Evolutionary conservation across 2,888 invertebrate genomes (phyloP).

Genomic region (Tinea semifulvella): DNA sequence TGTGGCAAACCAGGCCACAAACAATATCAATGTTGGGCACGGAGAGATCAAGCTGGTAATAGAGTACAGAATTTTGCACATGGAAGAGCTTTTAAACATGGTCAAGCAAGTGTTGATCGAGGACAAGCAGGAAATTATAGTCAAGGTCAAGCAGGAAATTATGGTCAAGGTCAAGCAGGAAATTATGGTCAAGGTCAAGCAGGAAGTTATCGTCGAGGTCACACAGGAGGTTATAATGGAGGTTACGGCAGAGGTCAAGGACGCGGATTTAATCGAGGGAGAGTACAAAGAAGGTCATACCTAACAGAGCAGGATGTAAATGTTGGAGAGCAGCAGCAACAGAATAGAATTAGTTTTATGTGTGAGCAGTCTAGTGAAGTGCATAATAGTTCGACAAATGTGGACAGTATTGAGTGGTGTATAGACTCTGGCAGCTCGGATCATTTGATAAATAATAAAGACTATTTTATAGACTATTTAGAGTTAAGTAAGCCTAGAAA

Average conservation of each 20-base stretch:
- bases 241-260: not conserved
- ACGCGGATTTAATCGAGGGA: constrained; percentile 18
- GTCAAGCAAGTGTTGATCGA: not conserved
- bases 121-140: not conserved
- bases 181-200: not conserved
- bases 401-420: not conserved
- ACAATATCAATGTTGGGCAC: too few relatives aligned
- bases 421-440: constrained; percentile 16
- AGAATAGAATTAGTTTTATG: too few relatives aligned
- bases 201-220: not conserved
- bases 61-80: not conserved
- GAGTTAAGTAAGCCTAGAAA: constrained; percentile 4
- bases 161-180: not conserved
- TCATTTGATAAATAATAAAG: constrained; percentile 15
- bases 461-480: constrained; percentile 10
- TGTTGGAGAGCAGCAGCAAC: too few relatives aligned
- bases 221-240: not conserved
- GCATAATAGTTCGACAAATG: too few relatives aligned
- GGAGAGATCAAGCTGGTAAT: not conserved
- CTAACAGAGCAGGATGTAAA: not conserved
- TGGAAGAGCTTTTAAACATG: not conserved
- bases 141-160: not conserved
- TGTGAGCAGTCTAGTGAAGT: not conserved
- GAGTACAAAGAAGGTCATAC: too few relatives aligned
- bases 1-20: too few relatives aligned